Conservation (phyloP, 2,888 invertebrate species). For the Diabrotica balteata region DNA sequence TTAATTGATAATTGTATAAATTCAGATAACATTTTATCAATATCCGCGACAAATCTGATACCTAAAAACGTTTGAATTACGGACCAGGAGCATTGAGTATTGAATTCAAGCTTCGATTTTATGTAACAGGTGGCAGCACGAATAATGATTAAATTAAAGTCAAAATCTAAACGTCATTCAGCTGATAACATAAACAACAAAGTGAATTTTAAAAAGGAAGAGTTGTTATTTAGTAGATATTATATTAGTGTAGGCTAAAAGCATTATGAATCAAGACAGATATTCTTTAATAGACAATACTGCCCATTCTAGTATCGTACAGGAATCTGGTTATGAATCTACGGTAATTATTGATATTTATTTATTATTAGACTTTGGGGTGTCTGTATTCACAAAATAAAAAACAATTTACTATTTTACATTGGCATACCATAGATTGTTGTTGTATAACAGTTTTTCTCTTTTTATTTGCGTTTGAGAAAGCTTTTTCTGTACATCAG, state of each 20-base stretch:
- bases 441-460: neutral
- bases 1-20: too few species aligned
- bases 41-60: too few species aligned
- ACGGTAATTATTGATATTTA: slow-evolving; percentile 23
- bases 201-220: neutral
- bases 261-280: slow-evolving; percentile 40
- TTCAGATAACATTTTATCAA: too few species aligned
- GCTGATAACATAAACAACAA: slow-evolving; percentile 23
- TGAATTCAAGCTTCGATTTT: neutral
- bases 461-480: neutral
- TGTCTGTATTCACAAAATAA: too few species aligned
- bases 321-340: slow-evolving; percentile 40
- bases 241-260: neutral
- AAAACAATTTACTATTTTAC: too few species aligned
- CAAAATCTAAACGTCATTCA: slow-evolving; percentile 17
- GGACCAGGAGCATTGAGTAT: too few species aligned
- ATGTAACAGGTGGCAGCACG: slow-evolving; percentile 1
- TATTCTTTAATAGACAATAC: slow-evolving; percentile 39
- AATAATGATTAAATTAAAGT: neutral
- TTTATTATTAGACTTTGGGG: too few species aligned
- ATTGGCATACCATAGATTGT: neutral
- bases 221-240: too few species aligned
- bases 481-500: neutral
- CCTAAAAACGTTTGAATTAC: too few species aligned
- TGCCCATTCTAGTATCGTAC: slow-evolving; percentile 26